Base-by-base conservation (phyloP, 2,888 invertebrate genomes). In the Drosophila fungiperda region DNA sequence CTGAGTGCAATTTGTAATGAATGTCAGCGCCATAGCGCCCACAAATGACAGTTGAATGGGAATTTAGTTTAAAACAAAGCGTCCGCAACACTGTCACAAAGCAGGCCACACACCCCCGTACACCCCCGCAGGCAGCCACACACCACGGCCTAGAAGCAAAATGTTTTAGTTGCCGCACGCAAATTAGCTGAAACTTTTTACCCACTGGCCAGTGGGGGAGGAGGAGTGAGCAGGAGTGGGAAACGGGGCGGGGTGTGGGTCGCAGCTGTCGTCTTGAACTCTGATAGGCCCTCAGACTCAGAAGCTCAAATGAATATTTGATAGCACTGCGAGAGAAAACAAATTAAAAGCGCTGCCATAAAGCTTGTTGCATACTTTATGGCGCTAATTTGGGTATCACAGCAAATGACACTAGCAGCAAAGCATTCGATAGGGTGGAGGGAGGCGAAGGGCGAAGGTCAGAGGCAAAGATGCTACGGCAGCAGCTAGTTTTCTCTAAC, bases 321-420 rank as follows among this genome's bases (percentile, higher is more conserved):
- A 85, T 88, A 65, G 76, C 64, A 48, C 68, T 61, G 75, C 76
- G 55, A 73, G 83, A 68, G 75, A 74, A 80, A 81, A 82, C 84
- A 81, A 83, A 89, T 83, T 83, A 87, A 84, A 87, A 87, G 75
- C 78, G 78, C 71, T 78, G 64, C 77, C 84, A 78, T 32, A 78
- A 78, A 84, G 89, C 78, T 78, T 89, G 85, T 89, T 87, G 87
- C 89, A 86, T 89, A 89, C 89, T 86, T 86, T 89, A 86, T 87
- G 82, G 75, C 80, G 87, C 87, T 87, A 86, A 86, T 86, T 86
- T 86, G 75, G 84, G 83, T 80, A 52, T 65, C 52, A 76, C 60
- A 73, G 67, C 76, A 73, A 68, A 68, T 67, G 76, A 72, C 78
- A 71, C 73, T 29, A 53, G 45, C 36, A 50, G 38, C 42, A 48